Percentiles rank a stretch among this genome's conserved stretches.
Conservation (phyloP, 2,888 invertebrate species). For the Pammene fasciana region DNA sequence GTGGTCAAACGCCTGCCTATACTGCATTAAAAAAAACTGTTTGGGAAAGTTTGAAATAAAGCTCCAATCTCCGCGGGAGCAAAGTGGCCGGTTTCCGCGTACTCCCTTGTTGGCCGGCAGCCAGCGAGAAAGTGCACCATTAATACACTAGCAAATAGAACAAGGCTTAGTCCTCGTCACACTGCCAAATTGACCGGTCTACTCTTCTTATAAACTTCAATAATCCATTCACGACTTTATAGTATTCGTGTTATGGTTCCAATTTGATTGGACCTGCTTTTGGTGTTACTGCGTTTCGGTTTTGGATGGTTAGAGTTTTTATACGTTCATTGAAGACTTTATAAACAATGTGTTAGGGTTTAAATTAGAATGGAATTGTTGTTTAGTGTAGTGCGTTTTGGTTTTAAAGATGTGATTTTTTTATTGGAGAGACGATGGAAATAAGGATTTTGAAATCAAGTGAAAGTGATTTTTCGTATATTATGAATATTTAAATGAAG, state of each 20-base stretch:
- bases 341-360: not conserved
- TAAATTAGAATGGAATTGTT: not conserved
- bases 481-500: not conserved
- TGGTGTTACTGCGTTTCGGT: constrained; percentile 4
- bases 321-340: constrained; percentile 4
- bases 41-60: not conserved
- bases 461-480: not conserved
- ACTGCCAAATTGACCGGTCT: constrained; percentile 39
- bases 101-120: constrained; percentile 49
- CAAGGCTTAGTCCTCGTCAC: constrained; percentile 55
- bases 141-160: constrained; percentile 55
- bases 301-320: not conserved
- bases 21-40: too few relatives aligned
- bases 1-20: too few relatives aligned
- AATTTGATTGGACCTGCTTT: not conserved
- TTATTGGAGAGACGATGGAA: not conserved
- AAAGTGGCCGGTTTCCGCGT: constrained; percentile 31
- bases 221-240: constrained; percentile 3
- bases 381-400: not conserved
- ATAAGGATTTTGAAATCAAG: constrained; percentile 8
- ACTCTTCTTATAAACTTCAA: not conserved
- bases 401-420: constrained; percentile 1
- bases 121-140: constrained; percentile 52
- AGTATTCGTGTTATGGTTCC: not conserved
- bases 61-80: not conserved